Evolutionary conservation across 2,888 invertebrate species (phyloP), one percentile per base, ranked within the genome.

Genomic region (Acheta domesticus): DNA sequence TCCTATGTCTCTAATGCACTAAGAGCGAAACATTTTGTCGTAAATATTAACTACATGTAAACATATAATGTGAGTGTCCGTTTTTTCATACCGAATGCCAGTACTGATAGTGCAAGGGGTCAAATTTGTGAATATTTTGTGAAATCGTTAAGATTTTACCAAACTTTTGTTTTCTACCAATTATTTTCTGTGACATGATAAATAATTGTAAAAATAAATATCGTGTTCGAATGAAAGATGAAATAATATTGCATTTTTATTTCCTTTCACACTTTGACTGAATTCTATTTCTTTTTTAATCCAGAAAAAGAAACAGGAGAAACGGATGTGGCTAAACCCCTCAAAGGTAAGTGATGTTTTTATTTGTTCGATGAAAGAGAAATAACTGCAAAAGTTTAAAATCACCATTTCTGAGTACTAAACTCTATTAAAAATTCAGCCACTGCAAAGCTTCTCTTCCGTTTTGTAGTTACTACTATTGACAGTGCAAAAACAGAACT

Each of bases 111-210:
- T 62, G 14, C n/a, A n/a, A 62, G 8, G 62, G 62, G 62, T 62
- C 62, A 62, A 62, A 36, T 36, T 36, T 8, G 36, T 36, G 36
- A 62, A 62, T 62, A 62, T 62, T 62, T 62, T 62, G 62, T 62
- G 62, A 62, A 62, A 62, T 62, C 62, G 62, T 62, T 62, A 62
- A 14, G 62, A 62, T 62, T 62, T 62, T 62, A 12, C 62, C 62
- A 62, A 19, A n/a, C 62, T 62, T 62, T 62, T 62, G 62, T 62
- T 62, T 62, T 62, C 62, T 62, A 62, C 62, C n/a, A 16, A 62
- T 62, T 62, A 62, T 62, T 62, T 62, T 62, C 62, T 62, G 62
- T 62, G 62, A 62, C 62, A 62, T 62, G 62, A 62, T 62, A n/a
- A 62, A 62, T 62, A 62, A 62, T 62, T 62, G 62, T 62, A 62